phyloP scores from a whole-genome alignment of 2,113 vertebrate species.

The Oenanthe oenanthe region DNA sequence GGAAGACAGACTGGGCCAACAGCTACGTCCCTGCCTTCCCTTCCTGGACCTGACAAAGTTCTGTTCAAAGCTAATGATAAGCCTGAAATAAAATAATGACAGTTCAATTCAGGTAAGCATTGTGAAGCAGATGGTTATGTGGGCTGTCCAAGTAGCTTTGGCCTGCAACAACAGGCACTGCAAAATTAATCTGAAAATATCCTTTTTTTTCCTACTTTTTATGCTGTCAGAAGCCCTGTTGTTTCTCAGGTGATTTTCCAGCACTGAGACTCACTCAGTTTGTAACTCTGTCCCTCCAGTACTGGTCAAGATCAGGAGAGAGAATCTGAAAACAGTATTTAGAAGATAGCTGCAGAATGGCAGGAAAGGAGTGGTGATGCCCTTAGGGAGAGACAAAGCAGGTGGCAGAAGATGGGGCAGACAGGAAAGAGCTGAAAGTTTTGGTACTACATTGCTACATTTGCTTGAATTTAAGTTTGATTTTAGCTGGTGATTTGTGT shows the following conservation, averaged over 20 bases:
- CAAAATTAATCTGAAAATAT: constrained; percentile 35
- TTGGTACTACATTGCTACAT: neutral
- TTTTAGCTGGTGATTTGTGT: neutral
- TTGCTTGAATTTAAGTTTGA: neutral
- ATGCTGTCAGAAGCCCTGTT: neutral
- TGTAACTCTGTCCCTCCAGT: neutral
- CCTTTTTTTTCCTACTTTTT: neutral
- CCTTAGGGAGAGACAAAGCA: neutral
- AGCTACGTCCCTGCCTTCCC: neutral
- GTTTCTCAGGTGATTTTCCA: constrained; percentile 11
- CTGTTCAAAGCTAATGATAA: constrained; percentile 50
- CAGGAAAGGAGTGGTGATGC: neutral
- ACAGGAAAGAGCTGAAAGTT: neutral
- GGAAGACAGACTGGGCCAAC: neutral
- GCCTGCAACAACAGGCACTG: constrained; percentile 5
- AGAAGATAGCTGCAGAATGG: neutral
- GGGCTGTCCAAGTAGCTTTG: constrained; percentile 45
- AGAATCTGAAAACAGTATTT: neutral
- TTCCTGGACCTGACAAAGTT: constrained; percentile 8
- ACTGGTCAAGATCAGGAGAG: neutral
- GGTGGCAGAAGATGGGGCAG: neutral
- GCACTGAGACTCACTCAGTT: neutral
- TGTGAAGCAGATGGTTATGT: constrained; percentile 53
- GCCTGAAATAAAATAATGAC: constrained; percentile 9
- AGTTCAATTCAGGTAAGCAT: constrained; percentile 53